These are phyloP conservation scores for Gracilinanus agilis DNA, from an alignment of 2,113 vertebrate genomes.

Conservation along the genomic window DNA sequence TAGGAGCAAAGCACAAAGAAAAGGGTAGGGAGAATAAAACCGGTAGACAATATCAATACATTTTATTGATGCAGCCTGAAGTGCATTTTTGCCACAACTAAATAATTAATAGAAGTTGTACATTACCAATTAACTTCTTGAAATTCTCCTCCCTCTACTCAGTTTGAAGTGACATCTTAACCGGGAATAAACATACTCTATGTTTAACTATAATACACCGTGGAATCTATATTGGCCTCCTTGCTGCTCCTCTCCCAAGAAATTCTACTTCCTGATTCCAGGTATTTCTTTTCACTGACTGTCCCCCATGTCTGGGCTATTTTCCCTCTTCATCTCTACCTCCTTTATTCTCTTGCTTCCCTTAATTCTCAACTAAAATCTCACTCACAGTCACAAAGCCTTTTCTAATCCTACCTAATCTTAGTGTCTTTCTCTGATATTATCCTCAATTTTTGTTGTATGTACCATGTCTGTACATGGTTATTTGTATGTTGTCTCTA, in stretches of 20 bases:
- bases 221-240: not conserved
- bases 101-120: not conserved
- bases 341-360: not conserved
- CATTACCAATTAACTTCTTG: not conserved
- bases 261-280: not conserved
- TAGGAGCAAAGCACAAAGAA: not conserved
- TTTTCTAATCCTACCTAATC: not conserved
- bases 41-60: constrained; percentile 13
- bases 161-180: not conserved
- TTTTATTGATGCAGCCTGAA: not conserved
- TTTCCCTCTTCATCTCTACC: not conserved
- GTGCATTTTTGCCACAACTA: not conserved
- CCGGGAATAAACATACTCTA: not conserved
- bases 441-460: not conserved
- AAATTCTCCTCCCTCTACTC: not conserved
- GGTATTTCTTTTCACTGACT: not conserved
- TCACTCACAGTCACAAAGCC: not conserved
- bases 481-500: not conserved
- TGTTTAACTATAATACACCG: not conserved
- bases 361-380: not conserved
- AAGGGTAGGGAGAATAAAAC: not conserved
- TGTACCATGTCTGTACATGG: not conserved
- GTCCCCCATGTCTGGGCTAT: not conserved
- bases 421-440: not conserved
- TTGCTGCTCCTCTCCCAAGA: not conserved